Evolutionary conservation across 2,113 vertebrate species (phyloP).

Genomic region (Aphelocoma coerulescens): DNA sequence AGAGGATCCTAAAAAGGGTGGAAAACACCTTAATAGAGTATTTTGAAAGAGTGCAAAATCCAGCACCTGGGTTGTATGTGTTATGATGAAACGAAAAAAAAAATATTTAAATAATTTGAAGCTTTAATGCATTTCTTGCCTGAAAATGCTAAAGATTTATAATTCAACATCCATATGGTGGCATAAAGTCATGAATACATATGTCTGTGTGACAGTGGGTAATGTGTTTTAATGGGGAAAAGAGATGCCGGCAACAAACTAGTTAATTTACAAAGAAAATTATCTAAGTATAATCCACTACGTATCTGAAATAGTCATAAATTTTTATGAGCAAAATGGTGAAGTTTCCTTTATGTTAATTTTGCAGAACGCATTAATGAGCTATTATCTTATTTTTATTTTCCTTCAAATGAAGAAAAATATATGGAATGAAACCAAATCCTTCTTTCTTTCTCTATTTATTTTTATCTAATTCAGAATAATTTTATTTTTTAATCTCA

Average conservation of each 20-base stretch:
- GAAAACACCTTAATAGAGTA: background rate
- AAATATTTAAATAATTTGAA: background rate
- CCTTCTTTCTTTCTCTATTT: background rate
- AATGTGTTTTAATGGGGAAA: background rate
- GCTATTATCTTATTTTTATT: background rate
- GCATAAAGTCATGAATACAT: background rate
- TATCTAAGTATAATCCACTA: background rate
- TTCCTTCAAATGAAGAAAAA: background rate
- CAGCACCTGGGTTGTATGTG: background rate
- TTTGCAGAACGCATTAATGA: background rate
- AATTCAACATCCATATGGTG: background rate
- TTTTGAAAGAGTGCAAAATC: background rate
- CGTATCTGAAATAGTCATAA: background rate
- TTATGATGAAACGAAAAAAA: background rate
- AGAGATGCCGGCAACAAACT: background rate
- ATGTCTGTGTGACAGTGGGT: background rate
- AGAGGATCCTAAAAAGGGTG: background rate
- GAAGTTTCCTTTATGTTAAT: fast-evolving
- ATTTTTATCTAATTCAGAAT: background rate
- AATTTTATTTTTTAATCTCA: background rate
- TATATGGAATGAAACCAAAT: background rate
- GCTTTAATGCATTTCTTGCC: background rate
- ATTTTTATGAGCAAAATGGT: background rate
- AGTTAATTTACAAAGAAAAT: background rate
- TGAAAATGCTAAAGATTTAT: background rate